These are phyloP conservation scores for Caranx melampygus DNA, from an alignment of 2,113 vertebrate genomes.

Conservation along the genomic window DNA sequence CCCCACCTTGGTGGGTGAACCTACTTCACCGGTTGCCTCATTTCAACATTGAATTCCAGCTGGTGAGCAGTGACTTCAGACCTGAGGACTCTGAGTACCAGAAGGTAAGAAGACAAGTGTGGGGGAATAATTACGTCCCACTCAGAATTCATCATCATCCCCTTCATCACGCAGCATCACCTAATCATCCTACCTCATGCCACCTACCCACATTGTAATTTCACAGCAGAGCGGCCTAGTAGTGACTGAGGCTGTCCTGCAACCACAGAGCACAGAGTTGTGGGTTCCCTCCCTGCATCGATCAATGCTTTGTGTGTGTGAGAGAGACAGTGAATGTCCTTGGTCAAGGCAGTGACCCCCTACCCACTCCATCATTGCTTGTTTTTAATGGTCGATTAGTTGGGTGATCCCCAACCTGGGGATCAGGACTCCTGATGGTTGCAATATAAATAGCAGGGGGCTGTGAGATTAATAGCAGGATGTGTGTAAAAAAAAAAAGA, in stretches of 20 bases:
- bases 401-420: background rate
- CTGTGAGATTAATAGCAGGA: background rate
- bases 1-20: slow-evolving; percentile 95
- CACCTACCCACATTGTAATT: slow-evolving; percentile 51
- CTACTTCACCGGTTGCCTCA: slow-evolving; percentile 94
- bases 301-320: slow-evolving; percentile 25
- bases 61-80: slow-evolving; percentile 90
- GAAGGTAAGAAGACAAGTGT: slow-evolving; percentile 86
- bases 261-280: slow-evolving; percentile 46
- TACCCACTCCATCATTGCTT: background rate
- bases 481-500: background rate
- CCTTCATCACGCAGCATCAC: slow-evolving; percentile 41
- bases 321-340: slow-evolving; percentile 13
- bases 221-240: slow-evolving; percentile 57
- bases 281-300: slow-evolving; percentile 37
- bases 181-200: slow-evolving; percentile 38
- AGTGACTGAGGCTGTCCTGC: slow-evolving; percentile 46
- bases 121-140: slow-evolving; percentile 35
- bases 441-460: background rate
- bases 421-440: background rate
- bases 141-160: slow-evolving; percentile 54
- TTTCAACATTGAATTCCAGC: slow-evolving; percentile 91
- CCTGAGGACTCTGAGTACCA: slow-evolving; percentile 94
- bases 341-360: slow-evolving; percentile 19
- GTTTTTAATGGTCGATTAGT: slow-evolving; percentile 10